Evolutionary conservation across 1,140 invertebrate genomes (phyloP).

Genomic region (Bombus pyrosoma): DNA sequence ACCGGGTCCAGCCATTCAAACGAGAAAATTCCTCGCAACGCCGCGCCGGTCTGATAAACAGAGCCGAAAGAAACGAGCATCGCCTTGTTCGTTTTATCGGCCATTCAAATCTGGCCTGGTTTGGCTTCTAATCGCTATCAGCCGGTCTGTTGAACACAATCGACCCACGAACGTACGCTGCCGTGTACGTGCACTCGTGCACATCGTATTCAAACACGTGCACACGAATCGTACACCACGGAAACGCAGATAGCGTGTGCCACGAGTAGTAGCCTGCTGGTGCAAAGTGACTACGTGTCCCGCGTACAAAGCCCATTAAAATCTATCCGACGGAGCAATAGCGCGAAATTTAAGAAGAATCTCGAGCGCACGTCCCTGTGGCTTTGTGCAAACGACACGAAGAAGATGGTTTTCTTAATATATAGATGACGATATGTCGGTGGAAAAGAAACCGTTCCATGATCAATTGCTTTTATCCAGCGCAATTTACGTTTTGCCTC

Average conservation of each 20-base stretch:
- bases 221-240: neutral
- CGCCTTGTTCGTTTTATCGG: neutral
- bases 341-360: constrained; percentile 76
- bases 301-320: constrained; percentile 79
- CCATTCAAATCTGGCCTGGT: constrained; percentile 7
- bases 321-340: constrained; percentile 73
- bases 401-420: constrained; percentile 32
- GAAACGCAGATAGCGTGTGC: constrained; percentile 27
- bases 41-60: neutral
- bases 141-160: constrained; percentile 22
- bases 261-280: constrained; percentile 45
- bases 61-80: neutral
- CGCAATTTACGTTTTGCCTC: too few species aligned
- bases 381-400: neutral
- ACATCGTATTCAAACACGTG: constrained; percentile 2
- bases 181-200: constrained; percentile 44
- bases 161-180: neutral
- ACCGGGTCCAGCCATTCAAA: neutral
- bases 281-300: constrained; percentile 80
- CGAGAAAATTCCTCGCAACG: neutral
- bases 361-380: constrained; percentile 40
- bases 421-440: neutral
- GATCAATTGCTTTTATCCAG: too few species aligned
- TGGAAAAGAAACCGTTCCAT: too few species aligned
- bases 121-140: constrained; percentile 21